Base-by-base conservation (phyloP, 2,113 vertebrate species). In the Hucho hucho region DNA sequence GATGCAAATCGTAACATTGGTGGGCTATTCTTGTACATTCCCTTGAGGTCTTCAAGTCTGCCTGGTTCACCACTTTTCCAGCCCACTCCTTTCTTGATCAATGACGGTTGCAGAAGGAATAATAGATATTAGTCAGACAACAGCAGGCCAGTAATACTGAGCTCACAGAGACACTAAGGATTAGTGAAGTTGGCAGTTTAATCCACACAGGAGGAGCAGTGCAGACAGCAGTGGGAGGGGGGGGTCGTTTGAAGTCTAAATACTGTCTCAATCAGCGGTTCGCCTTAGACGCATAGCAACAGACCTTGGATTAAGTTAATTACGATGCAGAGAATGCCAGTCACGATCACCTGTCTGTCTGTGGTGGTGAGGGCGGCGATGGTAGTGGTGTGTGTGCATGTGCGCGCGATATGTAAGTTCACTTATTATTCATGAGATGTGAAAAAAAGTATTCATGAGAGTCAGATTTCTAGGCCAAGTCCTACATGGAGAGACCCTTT, bases 221-320 rank as follows among this genome's bases (percentile, higher is more conserved):
- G 22, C 11, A 26, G 61, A 73, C 59, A 64, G 72, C 58, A 61
- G 20, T 9, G 24, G 73, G 64, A 37, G 16, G 47, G 61, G 47
- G 65, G 56, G 79, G 64, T 73, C 24, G 76, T 87, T 84, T 89
- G 84, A 84, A 86, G 82, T 83, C 72, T 76, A 47, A 74, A 25
- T 46, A 9, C 63, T n/a, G 32, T 11, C 22, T 24, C 63, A 56
- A 49, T 75, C 32, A 25, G 26, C 24, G 25, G 13, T 20, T 69
- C 29, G 43, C 49, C 46, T 9, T 24, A 49, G 47, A 58, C 65
- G 3, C 18, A 29, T 9, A 69, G 73, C 66, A 67, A 64, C 73
- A 72, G 72, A 75, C 68, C 14, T 28, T 79, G 74, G 79, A 84
- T 81, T 84, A 77, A 69, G 70, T 83, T 87, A 84, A 86, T 86